These are phyloP conservation scores for Motacilla alba DNA, from an alignment of 2,113 vertebrate genomes.

Conservation along the genomic window DNA sequence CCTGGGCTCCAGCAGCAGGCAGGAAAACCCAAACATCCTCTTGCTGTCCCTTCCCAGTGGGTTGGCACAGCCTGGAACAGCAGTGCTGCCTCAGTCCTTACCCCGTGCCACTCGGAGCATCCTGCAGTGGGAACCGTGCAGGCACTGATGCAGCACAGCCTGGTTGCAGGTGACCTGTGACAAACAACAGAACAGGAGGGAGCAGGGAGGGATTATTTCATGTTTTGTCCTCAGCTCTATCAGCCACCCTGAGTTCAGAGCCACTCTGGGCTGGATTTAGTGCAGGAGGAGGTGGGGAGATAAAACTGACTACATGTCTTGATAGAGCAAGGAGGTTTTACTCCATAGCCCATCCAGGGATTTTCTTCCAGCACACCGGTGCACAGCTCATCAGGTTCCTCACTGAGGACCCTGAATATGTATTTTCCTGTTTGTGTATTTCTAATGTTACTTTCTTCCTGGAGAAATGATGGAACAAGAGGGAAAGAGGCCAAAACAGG, in stretches of 20 bases:
- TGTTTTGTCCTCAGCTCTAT: background rate
- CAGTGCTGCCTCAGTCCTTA: background rate
- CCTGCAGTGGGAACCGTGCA: fast-evolving
- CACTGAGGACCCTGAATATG: background rate
- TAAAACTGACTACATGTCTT: background rate
- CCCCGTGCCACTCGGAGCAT: fast-evolving
- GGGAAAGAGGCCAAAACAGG: background rate
- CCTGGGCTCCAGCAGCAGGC: background rate
- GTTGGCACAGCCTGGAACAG: background rate
- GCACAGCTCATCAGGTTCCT: background rate
- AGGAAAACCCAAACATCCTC: background rate
- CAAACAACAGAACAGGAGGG: background rate
- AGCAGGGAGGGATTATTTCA: background rate
- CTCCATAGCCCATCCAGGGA: background rate
- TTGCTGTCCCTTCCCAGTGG: background rate
- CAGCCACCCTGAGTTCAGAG: background rate
- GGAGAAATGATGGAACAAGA: background rate
- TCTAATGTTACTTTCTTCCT: background rate
- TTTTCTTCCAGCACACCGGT: background rate
- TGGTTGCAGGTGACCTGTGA: background rate
- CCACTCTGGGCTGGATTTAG: background rate
- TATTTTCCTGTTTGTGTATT: background rate
- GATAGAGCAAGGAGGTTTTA: background rate
- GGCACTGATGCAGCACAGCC: background rate
- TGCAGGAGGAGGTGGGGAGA: background rate